Conservation (phyloP, 2,797 vertebrate genomes). For the Brotula barbata region DNA sequence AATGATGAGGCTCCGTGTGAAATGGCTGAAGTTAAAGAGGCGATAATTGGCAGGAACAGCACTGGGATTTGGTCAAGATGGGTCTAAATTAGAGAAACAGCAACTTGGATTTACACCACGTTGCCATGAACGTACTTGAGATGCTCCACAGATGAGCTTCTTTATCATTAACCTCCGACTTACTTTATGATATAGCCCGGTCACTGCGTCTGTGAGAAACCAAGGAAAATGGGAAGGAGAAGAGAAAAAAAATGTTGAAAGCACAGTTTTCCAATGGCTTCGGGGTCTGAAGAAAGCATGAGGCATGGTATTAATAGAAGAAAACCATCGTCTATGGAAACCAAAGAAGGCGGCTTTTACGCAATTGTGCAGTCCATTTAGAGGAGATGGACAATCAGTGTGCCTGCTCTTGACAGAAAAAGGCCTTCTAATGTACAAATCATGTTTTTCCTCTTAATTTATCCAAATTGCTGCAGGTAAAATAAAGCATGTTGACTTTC, state of each 20-base stretch:
- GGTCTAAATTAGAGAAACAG: constrained; percentile 23
- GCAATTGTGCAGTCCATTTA: constrained; percentile 36
- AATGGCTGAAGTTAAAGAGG: constrained; percentile 23
- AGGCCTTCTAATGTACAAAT: not conserved
- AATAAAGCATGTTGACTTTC: not conserved
- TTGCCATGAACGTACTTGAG: too few relatives aligned
- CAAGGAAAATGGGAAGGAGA: constrained; percentile 26
- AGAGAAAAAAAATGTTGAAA: constrained; percentile 47
- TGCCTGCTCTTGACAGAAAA: constrained; percentile 1
- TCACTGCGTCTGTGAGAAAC: constrained; percentile 54
- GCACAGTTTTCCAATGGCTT: constrained; percentile 32
- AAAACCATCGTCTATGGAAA: constrained; percentile 47
- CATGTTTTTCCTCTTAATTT: not conserved
- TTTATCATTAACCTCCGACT: constrained; percentile 52
- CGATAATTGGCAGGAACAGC: constrained; percentile 26
- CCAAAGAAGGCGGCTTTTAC: constrained; percentile 37
- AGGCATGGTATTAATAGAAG: constrained; percentile 49
- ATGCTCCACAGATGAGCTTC: constrained; percentile 20
- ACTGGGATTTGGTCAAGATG: constrained; percentile 16
- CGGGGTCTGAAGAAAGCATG: constrained; percentile 51
- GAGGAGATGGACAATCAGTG: constrained; percentile 17
- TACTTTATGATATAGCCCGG: constrained; percentile 49
- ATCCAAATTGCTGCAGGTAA: constrained; percentile 10
- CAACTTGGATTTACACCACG: not conserved
- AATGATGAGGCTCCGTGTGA: constrained; percentile 5